Percentiles rank a stretch among this genome's conserved stretches.
Conservation (phyloP, 1,140 invertebrate genomes). For the Megathymus violae region DNA sequence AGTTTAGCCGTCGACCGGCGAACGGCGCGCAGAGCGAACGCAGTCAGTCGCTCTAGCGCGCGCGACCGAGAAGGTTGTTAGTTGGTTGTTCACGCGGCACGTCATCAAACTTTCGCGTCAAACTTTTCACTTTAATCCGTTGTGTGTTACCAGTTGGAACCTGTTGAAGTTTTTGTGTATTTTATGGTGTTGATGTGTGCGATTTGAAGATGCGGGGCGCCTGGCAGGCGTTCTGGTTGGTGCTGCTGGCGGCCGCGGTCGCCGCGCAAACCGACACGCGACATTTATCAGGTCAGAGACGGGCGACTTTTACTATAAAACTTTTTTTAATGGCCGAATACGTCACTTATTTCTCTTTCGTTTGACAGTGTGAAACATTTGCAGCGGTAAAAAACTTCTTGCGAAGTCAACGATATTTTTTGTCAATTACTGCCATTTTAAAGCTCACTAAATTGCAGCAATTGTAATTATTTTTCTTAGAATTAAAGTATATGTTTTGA, state of each 20-base stretch:
- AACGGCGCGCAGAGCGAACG: slow-evolving; percentile 34
- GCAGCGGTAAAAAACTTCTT: slow-evolving; percentile 18
- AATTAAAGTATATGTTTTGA: background rate
- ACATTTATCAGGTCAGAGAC: slow-evolving; percentile 70
- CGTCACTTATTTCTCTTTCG: slow-evolving; percentile 8
- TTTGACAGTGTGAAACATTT: slow-evolving; percentile 21
- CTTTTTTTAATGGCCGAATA: slow-evolving; percentile 16
- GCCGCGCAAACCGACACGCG: slow-evolving; percentile 66
- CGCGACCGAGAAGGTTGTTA: slow-evolving; percentile 34
- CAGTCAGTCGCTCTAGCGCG: slow-evolving; percentile 61
- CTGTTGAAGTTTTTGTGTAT: slow-evolving; percentile 58
- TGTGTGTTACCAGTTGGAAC: slow-evolving; percentile 28
- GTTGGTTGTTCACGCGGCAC: slow-evolving; percentile 48
- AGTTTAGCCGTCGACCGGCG: too few relatives aligned
- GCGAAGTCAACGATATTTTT: background rate
- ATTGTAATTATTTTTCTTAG: background rate
- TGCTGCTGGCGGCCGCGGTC: slow-evolving; percentile 58
- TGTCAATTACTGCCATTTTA: background rate
- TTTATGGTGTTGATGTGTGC: slow-evolving; percentile 74
- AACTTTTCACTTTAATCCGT: slow-evolving; percentile 36
- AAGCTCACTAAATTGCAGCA: background rate
- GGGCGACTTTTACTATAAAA: slow-evolving; percentile 29
- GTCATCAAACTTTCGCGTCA: slow-evolving; percentile 59
- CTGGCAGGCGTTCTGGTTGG: slow-evolving; percentile 72
- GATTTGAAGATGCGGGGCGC: slow-evolving; percentile 74